phyloP scores from a whole-genome alignment of 2,888 invertebrate species.

The Blastobasis adustella region DNA sequence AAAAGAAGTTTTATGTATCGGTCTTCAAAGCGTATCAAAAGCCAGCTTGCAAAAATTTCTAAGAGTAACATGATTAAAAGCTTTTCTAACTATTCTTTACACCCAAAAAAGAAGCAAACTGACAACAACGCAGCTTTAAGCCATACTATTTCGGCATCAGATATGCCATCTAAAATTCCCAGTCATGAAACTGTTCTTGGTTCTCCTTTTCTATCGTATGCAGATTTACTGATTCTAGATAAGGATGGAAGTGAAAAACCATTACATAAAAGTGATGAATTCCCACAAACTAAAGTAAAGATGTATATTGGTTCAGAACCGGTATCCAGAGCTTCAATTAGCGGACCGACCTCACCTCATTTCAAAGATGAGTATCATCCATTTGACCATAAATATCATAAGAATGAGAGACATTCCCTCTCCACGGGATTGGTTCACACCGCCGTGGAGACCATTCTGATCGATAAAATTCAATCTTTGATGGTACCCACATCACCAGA shows the following conservation, averaged over 20 bases:
- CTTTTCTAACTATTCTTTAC: conserved; percentile 58
- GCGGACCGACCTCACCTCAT: conserved; percentile 39
- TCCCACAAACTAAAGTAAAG: conserved; percentile 41
- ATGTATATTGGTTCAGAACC: conserved; percentile 70
- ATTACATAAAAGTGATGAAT: conserved; percentile 52
- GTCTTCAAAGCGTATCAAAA: conserved; percentile 56
- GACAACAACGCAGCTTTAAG: conserved; percentile 42
- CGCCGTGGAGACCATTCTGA: conserved; percentile 73
- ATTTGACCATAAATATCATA: conserved; percentile 30
- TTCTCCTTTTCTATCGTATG: conserved; percentile 67
- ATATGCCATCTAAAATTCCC: conserved; percentile 53
- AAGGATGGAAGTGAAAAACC: conserved; percentile 37
- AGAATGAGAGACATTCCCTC: conserved; percentile 36
- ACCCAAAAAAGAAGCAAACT: conserved; percentile 53
- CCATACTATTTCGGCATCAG: conserved; percentile 53
- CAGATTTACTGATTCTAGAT: conserved; percentile 54
- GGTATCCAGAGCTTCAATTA: conserved; percentile 52
- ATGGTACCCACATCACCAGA: conserved; percentile 56
- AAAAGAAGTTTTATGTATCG: conserved; percentile 59
- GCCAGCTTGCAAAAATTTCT: conserved; percentile 54
- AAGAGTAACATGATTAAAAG: conserved; percentile 66
- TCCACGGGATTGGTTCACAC: conserved; percentile 62
- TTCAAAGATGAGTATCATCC: conserved; percentile 31
- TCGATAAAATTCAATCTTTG: conserved; percentile 67
- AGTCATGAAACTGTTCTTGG: conserved; percentile 68